Evolutionary conservation across 2,888 invertebrate genomes (phyloP), one percentile per base, ranked within the genome.

Genomic region (Spodoptera littoralis): DNA sequence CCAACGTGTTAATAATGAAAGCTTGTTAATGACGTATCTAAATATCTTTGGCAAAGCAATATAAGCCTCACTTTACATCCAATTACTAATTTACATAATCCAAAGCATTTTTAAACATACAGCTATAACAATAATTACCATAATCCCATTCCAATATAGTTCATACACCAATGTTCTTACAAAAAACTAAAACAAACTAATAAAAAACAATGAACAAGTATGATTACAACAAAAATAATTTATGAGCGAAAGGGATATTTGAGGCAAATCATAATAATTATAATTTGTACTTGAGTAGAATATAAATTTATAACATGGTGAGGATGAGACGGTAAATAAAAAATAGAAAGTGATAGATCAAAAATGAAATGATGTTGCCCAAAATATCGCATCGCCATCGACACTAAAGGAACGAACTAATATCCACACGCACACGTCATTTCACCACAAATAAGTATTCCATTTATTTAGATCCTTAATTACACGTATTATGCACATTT

Each of bases 401-500:
- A 77, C 73, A 80, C 63, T 60, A 72, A 71, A 76, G 72, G 74
- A 81, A 80, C 67, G 63, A 62, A 81, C 76, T 57, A 57, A 56
- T 70, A 79, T 80, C 47, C 75, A 78, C 72, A 74, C 64, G 75
- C 70, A 79, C 70, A 64, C 69, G 62, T 80, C 79, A 73, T 76
- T 80, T 77, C 79, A 81, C 83, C 79, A 79, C 60, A 66, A 66
- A 64, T 67, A 64, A 76, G 49, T 65, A 62, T 65, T 76, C 50
- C 53, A 61, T 73, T 70, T 81, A 73, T 76, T 77, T 77, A 82
- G 67, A 79, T 76, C 70, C 74, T 81, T 82, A 84, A 80, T 81
- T 81, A 82, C 73, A 79, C 73, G 79, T 88, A 90, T 90, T 92
- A 92, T 91, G 89, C 90, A 87, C 82, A 83, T 84, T 84, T 83